Base-by-base conservation (phyloP, 2,888 invertebrate genomes). In the Mallateleia sp. region DNA sequence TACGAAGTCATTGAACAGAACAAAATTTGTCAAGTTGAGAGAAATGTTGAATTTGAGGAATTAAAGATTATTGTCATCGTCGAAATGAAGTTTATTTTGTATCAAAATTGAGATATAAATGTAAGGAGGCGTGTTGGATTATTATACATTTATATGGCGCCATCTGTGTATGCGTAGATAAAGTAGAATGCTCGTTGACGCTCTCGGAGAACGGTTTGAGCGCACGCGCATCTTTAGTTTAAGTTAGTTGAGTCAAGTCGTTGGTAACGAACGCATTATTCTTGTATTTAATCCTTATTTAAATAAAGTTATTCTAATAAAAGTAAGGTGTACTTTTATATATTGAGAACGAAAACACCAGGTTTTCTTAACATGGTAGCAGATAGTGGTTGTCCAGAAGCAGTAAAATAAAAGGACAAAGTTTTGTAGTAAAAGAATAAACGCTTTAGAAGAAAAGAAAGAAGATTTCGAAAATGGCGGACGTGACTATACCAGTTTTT, bases 401-500 rank as follows among this genome's bases (percentile, higher is more conserved):
- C 11, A 38, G 11, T 38, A 45, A 5, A n/a, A 45, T 45, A 45
- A n/a, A 45, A n/a, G 7, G n/a, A 14, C 6, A 50, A 18, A 50
- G 18, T 8, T 3, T 8, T 14, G 50, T 2, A 50, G 42, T 56
- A 66, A 24, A 66, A 24, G 34, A n/a, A 52, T 32, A 38, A 66
- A 52, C 14, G 20, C 64, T 77, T 0, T 20, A 2, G 15, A 58
- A 58, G 8, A 22, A 25, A 58, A n/a, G 50, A 54, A 22, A 50
- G 42, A 24, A 42, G 56, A 75, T 80, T 79, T 47, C 72, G 15
- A 62, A 80, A 32, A 52, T 47, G 9, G 72, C n/a, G 15, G 45
- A 89, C 60, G 47, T 89, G 5, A 80, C 42, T n/a, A 62, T 90
- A 28, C 84, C 38, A 34, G 62, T 87, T 0, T 90, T 90, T 54